These are phyloP conservation scores for Pagrus major DNA, from an alignment of 2,113 vertebrate genomes.

Conservation along the genomic window DNA sequence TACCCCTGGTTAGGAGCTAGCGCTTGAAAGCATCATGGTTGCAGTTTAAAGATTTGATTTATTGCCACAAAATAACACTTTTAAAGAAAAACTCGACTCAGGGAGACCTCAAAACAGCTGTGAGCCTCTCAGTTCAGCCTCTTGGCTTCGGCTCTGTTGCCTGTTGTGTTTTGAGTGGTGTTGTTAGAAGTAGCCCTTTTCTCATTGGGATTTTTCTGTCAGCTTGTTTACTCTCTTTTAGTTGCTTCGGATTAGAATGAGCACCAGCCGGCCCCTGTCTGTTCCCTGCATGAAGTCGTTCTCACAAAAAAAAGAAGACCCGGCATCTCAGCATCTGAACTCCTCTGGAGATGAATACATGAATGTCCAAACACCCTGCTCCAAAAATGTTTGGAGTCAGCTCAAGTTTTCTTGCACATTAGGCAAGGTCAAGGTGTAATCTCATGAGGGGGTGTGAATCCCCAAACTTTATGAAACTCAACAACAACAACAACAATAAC, in stretches of 20 bases:
- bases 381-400: slow-evolving; percentile 49
- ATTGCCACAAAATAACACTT: slow-evolving; percentile 29
- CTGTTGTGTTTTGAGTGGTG: slow-evolving; percentile 42
- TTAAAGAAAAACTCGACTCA: slow-evolving; percentile 24
- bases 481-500: slow-evolving; percentile 60
- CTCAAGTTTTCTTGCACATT: slow-evolving; percentile 54
- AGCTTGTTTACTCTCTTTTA: slow-evolving; percentile 60
- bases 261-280: slow-evolving; percentile 41
- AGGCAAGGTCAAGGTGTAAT: slow-evolving; percentile 73
- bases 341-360: slow-evolving; percentile 75
- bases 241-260: slow-evolving; percentile 56
- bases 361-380: slow-evolving; percentile 65
- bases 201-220: slow-evolving; percentile 52
- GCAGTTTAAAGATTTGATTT: slow-evolving; percentile 41
- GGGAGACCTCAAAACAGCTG: slow-evolving; percentile 24
- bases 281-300: slow-evolving; percentile 52
- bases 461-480: slow-evolving; percentile 53
- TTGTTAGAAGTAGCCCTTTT: slow-evolving; percentile 37
- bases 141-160: slow-evolving; percentile 20
- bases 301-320: slow-evolving; percentile 43
- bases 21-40: not conserved
- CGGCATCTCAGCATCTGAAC: slow-evolving; percentile 60
- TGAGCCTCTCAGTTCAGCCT: slow-evolving; percentile 25
- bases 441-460: slow-evolving; percentile 46
- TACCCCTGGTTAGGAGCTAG: not conserved